These are phyloP conservation scores for Sebastes itinus DNA, from an alignment of 2,797 vertebrate genomes.

Conservation along the genomic window DNA sequence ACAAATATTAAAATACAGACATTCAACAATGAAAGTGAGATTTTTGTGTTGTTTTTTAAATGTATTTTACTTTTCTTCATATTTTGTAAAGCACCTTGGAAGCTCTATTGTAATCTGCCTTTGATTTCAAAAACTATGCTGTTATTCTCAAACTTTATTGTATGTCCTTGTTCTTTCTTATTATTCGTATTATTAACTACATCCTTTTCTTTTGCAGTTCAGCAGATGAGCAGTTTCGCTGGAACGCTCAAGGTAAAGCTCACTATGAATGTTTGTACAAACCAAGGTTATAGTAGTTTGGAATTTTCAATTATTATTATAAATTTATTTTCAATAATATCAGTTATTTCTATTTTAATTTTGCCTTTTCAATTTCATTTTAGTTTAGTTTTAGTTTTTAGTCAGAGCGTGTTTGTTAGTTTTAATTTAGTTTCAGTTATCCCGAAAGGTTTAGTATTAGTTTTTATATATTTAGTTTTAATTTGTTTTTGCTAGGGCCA, in stretches of 20 bases:
- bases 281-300: background rate
- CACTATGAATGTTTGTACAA: background rate
- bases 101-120: background rate
- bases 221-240: constrained; percentile 94
- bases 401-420: no score
- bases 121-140: background rate
- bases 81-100: background rate
- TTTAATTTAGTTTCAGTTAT: no score
- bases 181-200: background rate
- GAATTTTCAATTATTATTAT: no score
- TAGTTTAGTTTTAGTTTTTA: no score
- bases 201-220: constrained; percentile 87
- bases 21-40: background rate
- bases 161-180: background rate
- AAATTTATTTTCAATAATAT: no score
- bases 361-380: no score
- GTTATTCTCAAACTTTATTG: background rate
- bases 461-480: no score
- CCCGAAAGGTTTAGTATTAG: no score
- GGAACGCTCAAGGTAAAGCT: constrained; percentile 94
- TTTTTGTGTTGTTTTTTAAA: background rate
- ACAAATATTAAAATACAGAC: background rate
- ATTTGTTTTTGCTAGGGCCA: no score
- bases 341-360: no score
- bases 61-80: background rate